Base-by-base conservation (phyloP, 2,113 vertebrate species). In the Coturnix japonica region DNA sequence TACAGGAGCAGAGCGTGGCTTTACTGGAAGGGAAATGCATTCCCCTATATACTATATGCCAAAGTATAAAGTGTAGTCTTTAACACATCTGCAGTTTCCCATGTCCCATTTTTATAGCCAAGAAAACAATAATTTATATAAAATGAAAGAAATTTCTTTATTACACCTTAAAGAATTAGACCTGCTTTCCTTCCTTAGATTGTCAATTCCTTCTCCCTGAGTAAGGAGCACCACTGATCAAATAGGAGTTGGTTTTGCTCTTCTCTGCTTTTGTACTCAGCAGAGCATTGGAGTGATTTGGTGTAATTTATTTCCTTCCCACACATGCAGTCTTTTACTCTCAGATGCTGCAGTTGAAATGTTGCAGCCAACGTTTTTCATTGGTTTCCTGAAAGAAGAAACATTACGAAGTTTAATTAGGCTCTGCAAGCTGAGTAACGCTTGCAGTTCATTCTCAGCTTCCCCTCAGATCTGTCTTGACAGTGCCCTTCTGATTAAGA, bases 21-120 rank as follows among this genome's bases (percentile, higher is more conserved):
- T 72, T 72, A n/a, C 9, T 41, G 28, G 47, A 54, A 80, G 41
- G 49, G 76, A 81, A 59, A 21, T 53, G 28, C 2, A 0, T 76
- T 83, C 60, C 73, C 37, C 37, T 37, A 37, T 37, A 37, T 37
- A 37, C 37, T 37, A 37, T 37, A 37, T 71, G 26, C 41, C 57
- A 17, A n/a, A 19, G 0, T 8, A 3, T 4, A 2, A 14, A 47
- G n/a, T 4, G 46, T 17, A 9, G 33, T n/a, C 35, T 90, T 59
- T 9, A n/a, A 0, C 1, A 0, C 6, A 26, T 53, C 49, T 73
- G 43, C 13, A 30, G n/a, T 72, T 81, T 69, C 57, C 35, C 18
- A 16, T 79, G 61, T 75, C 15, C 30, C 19, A 1, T 78, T 31
- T 72, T 64, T 89, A 51, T 39, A 44, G 21, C 28, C 59, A 28